These are phyloP conservation scores for Caenorhabditis tropicalis DNA, from an alignment of 1,140 invertebrate species.

Conservation along the genomic window DNA sequence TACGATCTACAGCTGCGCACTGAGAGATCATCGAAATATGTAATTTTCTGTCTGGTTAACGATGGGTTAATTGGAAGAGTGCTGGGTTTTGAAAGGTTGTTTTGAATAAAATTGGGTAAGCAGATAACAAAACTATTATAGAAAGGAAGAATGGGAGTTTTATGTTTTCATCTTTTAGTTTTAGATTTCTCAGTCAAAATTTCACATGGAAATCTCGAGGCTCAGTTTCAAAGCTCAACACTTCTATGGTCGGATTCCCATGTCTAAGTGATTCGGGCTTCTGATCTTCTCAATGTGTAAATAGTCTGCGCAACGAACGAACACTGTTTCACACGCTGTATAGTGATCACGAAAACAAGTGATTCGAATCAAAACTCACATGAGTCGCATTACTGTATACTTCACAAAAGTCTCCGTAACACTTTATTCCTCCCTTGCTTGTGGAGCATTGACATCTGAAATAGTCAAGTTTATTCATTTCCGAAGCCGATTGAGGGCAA, in stretches of 20 bases:
- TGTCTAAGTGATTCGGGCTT: not conserved
- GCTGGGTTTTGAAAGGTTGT: no score
- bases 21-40: no score
- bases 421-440: not conserved
- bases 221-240: not conserved
- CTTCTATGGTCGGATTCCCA: not conserved
- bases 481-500: no score
- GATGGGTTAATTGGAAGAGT: no score
- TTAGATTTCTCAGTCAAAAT: no score
- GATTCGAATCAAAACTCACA: not conserved
- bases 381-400: not conserved
- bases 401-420: not conserved
- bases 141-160: no score
- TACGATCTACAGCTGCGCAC: no score
- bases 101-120: no score
- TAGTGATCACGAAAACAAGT: constrained; percentile 10
- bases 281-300: not conserved
- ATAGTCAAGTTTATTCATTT: not conserved
- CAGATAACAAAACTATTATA: no score
- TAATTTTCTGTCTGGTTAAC: no score
- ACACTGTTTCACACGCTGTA: constrained; percentile 27
- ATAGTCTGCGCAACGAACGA: not conserved
- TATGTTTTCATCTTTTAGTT: no score
- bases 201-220: no score
- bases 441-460: constrained; percentile 2